Conservation (phyloP, 2,888 invertebrate species). For the Atethmia centrago region DNA sequence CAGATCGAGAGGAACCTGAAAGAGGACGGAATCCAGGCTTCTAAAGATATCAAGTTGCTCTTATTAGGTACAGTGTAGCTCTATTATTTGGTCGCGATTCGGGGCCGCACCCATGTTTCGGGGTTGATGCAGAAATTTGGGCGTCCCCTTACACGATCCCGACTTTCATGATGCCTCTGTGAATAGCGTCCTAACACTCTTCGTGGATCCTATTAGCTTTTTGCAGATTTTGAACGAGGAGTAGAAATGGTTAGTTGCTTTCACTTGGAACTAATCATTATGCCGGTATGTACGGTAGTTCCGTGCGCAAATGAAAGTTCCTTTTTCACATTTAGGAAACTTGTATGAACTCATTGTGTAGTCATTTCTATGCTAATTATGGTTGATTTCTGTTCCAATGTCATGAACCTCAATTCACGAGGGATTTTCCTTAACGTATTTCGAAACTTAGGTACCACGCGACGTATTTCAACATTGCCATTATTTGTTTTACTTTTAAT, state of each 20-base stretch:
- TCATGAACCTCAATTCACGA: constrained; percentile 28
- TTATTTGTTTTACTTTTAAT: constrained; percentile 24
- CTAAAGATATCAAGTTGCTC: constrained; percentile 99
- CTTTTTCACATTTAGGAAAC: constrained; percentile 74
- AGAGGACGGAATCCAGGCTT: constrained; percentile 99
- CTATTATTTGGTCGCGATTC: constrained; percentile 60
- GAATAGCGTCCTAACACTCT: constrained; percentile 52
- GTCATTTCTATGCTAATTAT: constrained; percentile 59
- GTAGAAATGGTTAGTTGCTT: constrained; percentile 72
- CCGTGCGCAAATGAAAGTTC: constrained; percentile 84
- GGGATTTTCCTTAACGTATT: constrained; percentile 56
- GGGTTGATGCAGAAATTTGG: constrained; percentile 62
- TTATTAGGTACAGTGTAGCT: constrained; percentile 95
- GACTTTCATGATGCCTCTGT: constrained; percentile 42
- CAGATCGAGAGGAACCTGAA: constrained; percentile 99
- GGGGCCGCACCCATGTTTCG: constrained; percentile 86
- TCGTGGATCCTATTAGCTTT: constrained; percentile 35
- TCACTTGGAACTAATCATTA: constrained; percentile 84
- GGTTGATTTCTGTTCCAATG: constrained; percentile 51
- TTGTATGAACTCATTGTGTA: constrained; percentile 61
- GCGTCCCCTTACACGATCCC: constrained; percentile 55
- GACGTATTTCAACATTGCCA: constrained; percentile 19
- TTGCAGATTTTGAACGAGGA: constrained; percentile 49
- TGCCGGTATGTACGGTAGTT: constrained; percentile 81
- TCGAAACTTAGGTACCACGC: constrained; percentile 29